Evolutionary conservation across 2,888 invertebrate species (phyloP).

Genomic region (Ferrisia virgata): DNA sequence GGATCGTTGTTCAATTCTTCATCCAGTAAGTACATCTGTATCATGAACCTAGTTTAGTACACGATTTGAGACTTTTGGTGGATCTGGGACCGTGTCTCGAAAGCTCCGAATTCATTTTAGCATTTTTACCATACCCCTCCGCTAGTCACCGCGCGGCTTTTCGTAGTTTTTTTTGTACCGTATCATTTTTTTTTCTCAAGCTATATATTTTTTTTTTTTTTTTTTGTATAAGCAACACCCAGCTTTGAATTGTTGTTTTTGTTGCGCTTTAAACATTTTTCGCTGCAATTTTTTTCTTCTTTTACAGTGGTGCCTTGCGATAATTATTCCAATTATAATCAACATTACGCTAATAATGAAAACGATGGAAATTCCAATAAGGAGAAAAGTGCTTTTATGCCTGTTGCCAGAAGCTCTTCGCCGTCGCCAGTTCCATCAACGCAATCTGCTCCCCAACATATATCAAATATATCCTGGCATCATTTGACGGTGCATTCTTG

Average conservation of each 20-base stretch:
- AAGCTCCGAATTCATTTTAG: neutral
- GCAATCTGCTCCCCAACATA: neutral
- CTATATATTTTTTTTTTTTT: too few species aligned
- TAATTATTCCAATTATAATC: slow-evolving; percentile 25
- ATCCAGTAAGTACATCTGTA: slow-evolving; percentile 44
- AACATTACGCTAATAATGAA: neutral
- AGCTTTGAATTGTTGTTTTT: neutral
- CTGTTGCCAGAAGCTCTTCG: slow-evolving; percentile 25
- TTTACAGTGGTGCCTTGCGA: slow-evolving; percentile 32
- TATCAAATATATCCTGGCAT: slow-evolving; percentile 8
- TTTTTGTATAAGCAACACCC: neutral
- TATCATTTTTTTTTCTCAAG: too few species aligned
- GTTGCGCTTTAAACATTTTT: neutral
- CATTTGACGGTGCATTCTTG: slow-evolving; percentile 28
- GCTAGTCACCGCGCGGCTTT: neutral
- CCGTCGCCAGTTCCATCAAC: neutral
- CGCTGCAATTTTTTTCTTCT: neutral
- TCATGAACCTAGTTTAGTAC: too few species aligned
- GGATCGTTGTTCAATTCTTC: slow-evolving; percentile 46
- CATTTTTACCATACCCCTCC: too few species aligned
- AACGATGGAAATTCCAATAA: neutral
- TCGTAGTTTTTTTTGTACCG: neutral
- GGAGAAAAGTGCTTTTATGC: slow-evolving; percentile 37
- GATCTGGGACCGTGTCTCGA: too few species aligned
- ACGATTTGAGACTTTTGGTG: too few species aligned